Base-by-base conservation (phyloP, 2,888 invertebrate genomes). In the Nasonia oneida region DNA sequence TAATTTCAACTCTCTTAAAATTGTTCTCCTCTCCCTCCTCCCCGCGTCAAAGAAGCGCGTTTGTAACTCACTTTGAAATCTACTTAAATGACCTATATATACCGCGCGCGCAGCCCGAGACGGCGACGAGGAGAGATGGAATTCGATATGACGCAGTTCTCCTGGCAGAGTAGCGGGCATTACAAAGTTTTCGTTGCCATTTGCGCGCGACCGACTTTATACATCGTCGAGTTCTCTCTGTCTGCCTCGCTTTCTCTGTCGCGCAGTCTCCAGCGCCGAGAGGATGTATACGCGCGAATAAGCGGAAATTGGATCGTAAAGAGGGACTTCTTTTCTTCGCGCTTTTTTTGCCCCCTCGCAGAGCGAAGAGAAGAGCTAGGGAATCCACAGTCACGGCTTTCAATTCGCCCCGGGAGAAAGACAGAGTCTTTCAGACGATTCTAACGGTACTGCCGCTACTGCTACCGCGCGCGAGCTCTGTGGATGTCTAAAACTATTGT, bases 241-340 rank as follows among this genome's bases (percentile, higher is more conserved):
- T 73, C 74, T 37, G 74, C 18, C 67, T 73, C 53, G 15, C 80
- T 77, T 57, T 42, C 78, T 61, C 81, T 61, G 47, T 71, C 81
- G 18, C 64, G 61, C 81, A 18, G 50, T 53, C 73, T 61, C 50
- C 37, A 12, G 78, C 57, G 57, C 57, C 6, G 8, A 50, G 61
- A 50, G 61, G 78, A 79, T 82, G 70, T 86, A 81, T 83, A 83
- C 84, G 84, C 79, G 81, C 79, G 84, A 85, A 87, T 87, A 81
- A 82, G 80, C 82, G 84, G 86, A 87, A 88, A 89, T 89, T 90
- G 88, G 88, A 90, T 88, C 87, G 87, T 88, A 86, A 82, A 88
- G 86, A 83, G 81, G 84, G 74, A 18, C 80, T 74, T 75, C 70
- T 73, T 78, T 73, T 33, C 73, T 42, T 29, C 61, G 53, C 78